Base-by-base conservation (phyloP, 2,888 invertebrate species). In the Apoda limacodes region DNA sequence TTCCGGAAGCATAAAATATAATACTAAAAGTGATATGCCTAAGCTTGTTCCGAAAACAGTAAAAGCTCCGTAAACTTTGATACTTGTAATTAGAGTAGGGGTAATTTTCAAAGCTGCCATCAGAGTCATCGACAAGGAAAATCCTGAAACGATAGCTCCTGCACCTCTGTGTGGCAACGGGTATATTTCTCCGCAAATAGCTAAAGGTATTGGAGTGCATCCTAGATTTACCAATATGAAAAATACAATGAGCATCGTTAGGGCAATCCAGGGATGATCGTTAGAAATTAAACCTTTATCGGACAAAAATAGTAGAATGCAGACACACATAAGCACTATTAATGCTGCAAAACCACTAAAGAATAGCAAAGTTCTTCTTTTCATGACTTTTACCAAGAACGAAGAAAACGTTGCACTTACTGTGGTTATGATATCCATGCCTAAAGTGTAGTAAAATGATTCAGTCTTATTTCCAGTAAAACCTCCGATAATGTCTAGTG, bases 221-320 rank as follows among this genome's bases (percentile, higher is more conserved):
- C 63, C 64, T 10, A 64, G 45, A 23, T 63, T 64, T 1, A 50
- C 46, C 9, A 63, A 35, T 5, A 60, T 40, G 10, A 60, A 63
- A 26, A 60, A 64, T 1, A 52, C 6, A 9, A 50, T 42, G 5
- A 64, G 48, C 29, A 63, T 24, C 0, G 39, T 38, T 9, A 58
- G 34, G 0, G 60, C 50, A 5, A 60, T 33, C 35, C 45, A 52
- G 0, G 45, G 25, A 1, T 42, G 39, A 9, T 44, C 45, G 20
- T 40, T 44, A 2, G 56, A 37, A n/a, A 64, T 40, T 0, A 55
- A 31, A 3, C 37, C 49, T 12, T 32, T 46, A 1, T 48, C 34
- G 14, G 39, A 48, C 21, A 61, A 35, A 19, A 48, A 54, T 0
- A 56, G 39, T 28, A 53, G 55, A 1, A 29, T 19, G 33, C 51